Percentiles rank a stretch among this genome's conserved stretches.
Conservation (phyloP, 2,113 vertebrate genomes). For the Dinomys branickii region DNA sequence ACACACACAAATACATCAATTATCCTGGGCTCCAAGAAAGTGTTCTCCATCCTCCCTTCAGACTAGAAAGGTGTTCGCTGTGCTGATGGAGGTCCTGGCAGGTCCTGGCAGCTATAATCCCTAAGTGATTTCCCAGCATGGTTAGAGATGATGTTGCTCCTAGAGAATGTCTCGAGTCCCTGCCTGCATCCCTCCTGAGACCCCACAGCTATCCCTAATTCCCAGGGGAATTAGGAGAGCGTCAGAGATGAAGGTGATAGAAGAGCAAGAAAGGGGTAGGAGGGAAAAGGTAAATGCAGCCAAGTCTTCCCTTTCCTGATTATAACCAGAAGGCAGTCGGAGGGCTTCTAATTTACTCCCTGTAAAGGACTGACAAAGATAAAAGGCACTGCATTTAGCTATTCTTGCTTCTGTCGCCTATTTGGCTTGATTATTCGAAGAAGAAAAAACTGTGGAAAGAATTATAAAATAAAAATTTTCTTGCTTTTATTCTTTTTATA, state of each 20-base stretch:
- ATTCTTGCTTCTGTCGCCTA: neutral
- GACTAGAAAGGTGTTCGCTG: neutral
- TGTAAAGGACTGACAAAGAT: neutral
- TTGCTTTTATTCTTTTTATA: constrained; percentile 30
- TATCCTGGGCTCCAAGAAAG: neutral
- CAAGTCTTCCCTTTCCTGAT: neutral
- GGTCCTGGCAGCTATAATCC: neutral
- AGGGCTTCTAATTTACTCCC: neutral
- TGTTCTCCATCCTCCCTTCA: neutral
- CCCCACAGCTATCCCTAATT: neutral
- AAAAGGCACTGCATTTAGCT: neutral
- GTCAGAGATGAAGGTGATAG: neutral
- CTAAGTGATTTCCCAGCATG: neutral
- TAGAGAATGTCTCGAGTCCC: neutral
- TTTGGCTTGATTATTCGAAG: constrained; percentile 27
- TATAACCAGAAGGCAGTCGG: neutral
- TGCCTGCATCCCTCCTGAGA: neutral
- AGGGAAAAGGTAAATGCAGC: neutral
- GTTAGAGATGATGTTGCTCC: neutral
- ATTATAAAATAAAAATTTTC: neutral
- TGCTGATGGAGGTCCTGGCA: neutral
- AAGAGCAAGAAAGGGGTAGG: neutral
- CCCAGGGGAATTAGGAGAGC: neutral
- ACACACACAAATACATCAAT: neutral
- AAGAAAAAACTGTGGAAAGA: neutral